Base-by-base conservation (phyloP, 2,888 invertebrate species). In the Hetaerina titia region DNA sequence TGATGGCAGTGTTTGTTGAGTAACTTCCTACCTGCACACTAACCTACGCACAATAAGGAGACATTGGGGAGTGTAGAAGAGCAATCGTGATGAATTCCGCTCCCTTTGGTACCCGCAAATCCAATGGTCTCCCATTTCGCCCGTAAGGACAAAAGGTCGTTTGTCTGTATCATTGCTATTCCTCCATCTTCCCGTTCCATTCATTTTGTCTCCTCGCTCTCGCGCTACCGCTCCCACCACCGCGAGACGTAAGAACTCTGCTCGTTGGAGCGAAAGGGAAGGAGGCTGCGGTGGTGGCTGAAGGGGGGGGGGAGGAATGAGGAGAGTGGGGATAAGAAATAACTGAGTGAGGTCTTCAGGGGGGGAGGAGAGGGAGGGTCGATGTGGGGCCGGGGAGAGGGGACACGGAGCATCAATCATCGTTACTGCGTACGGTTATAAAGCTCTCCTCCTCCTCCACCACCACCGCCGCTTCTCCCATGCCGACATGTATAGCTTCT, bases 81-180 rank as follows among this genome's bases (percentile, higher is more conserved):
- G 17, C 69, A 1, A 22, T 81, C 81, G 31, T 81, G 81, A 81
- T 81, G 25, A 31, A 81, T 81, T 22, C 13, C 81, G 15, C 31
- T 81, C 25, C n/a, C 81, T 31, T 45, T 13, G n/a, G 25, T 31
- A 8, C 31, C 81, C 81, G 31, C 31, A 13, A 81, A 81, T 81
- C 31, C 81, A 31, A 81, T 31, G 81, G 31, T 11, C 31, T 81
- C 81, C 81, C 81, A 31, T 31, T 31, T 31, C 81, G 13, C 81
- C 81, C 81, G 25, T 81, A 4, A 81, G 81, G 31, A 81, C 81
- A 81, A 81, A 81, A 81, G 81, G 81, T 81, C 81, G 81, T 81
- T 81, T 81, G 81, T 81, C 81, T 81, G 25, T 81, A 81, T 81
- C 81, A 81, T 31, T 81, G 22, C 81, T 81, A 81, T 81, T n/a